Base-by-base conservation (phyloP, 2,113 vertebrate genomes). In the Nipponia nippon region DNA sequence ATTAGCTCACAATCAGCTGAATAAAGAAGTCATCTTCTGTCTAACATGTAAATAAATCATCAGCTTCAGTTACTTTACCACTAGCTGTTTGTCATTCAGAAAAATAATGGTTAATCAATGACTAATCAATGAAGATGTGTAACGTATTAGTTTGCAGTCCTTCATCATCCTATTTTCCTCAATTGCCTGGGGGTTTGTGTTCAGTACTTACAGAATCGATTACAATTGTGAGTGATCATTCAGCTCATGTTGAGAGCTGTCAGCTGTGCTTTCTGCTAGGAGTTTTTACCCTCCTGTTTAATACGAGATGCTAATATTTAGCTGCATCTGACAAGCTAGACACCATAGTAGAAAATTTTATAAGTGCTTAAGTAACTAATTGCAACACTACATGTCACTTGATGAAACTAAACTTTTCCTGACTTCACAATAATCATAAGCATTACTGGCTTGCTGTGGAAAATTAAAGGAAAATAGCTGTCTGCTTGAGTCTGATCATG, bases 101-200 rank as follows among this genome's bases (percentile, higher is more conserved):
- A 98, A 98, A 98, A 98, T 98, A 98, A 98, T 99, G 98, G 98
- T 98, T 98, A 98, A 98, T 99, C 98, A 98, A 98, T 98, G 98
- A 97, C 98, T 98, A 98, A 99, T 99, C 98, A 98, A 98, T 98
- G 98, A 98, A 98, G 98, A 98, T 98, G 98, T 98, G 98, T 98
- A 98, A 98, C 98, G 95, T 98, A 98, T 99, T 98, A 98, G 98
- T 98, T 98, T 98, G 97, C 97, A 98, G 97, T 98, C 98, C 98
- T 98, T 99, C 98, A 98, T 98, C 98, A 98, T 98, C 98, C 98
- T 95, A 98, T 98, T 99, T 98, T 98, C 98, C 97, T 98, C 98
- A 98, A 98, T 98, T 98, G 98, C 98, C 98, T 98, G 93, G 98
- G 98, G 98, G 98, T 97, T 98, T 98, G 98, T 97, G 97, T 98